phyloP scores from a whole-genome alignment of 1,140 invertebrate genomes.

The Papilio xuthus region DNA sequence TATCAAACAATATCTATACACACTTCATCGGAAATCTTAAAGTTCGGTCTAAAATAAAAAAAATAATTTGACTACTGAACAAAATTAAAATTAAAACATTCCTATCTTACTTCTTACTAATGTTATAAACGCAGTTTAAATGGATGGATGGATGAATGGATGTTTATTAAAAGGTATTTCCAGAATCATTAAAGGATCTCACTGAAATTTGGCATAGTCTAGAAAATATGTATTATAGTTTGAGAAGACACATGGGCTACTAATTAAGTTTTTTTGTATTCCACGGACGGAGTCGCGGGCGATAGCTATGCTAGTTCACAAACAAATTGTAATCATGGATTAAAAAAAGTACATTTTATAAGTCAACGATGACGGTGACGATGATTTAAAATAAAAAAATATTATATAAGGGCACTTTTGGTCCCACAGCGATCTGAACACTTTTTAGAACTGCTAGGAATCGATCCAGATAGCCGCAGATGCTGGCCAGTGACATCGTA shows the following conservation, averaged over 20 bases:
- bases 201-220: no score
- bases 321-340: neutral
- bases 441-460: slow-evolving; percentile 10
- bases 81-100: no score
- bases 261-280: no score
- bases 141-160: no score
- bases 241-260: no score
- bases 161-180: no score
- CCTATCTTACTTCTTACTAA: no score
- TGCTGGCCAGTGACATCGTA: neutral
- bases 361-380: neutral
- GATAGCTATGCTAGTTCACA: no score
- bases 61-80: neutral
- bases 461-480: neutral
- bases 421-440: neutral
- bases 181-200: no score
- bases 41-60: neutral
- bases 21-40: neutral
- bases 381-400: neutral
- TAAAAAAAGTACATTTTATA: neutral
- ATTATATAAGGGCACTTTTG: neutral
- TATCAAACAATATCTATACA: slow-evolving; percentile 23
- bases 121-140: no score
- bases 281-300: no score
- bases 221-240: no score